Evolutionary conservation across 2,113 vertebrate species (phyloP), one percentile per base, ranked within the genome.

Genomic region (Alexandromys fortis): DNA sequence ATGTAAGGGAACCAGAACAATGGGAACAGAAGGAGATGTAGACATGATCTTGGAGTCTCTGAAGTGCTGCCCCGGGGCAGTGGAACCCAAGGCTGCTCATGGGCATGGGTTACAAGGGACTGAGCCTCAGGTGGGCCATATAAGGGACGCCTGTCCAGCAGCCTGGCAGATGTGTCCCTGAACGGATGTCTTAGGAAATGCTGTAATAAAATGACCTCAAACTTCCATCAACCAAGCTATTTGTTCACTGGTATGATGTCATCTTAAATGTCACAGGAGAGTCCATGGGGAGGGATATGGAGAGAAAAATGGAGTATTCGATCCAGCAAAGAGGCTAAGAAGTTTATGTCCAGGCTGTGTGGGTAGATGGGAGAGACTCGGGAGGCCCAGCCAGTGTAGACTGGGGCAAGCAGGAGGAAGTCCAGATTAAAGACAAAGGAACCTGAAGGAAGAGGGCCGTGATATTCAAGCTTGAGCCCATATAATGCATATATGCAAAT

Each of bases 201-300:
- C 85, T 52, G 87, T 72, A 38, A 96, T 83, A 61, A 89, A 89
- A 94, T 94, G 96, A 92, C 42, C 70, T 95, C 94, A 93, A 79
- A 91, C 87, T 58, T 68, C 45, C 67, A 0, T 12, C 38, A 79
- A 95, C 75, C 76, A 90, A 94, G 90, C 22, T 47, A 49, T 72
- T 91, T 89, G 78, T 86, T 79, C 91, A 52, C 49, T 68, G 45
- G n/a, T 63, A 45, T 89, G 42, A 42, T 11, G 49, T 67, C 90
- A 90, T 91, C 12, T 65, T 90, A 16, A 70, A 75, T 17, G 17
- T 6, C 77, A 89, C 16, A n/a, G 52, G 42, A 77, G 75, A 52
- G 49, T 38, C 70, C 3, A 16, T 42, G 38, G 72, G 38, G 79
- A 70, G 26, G 45, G 58, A 38, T 12, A 24, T 12, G 26, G 45